Conservation (phyloP, 2,888 invertebrate species). For the Allygus modestus region DNA sequence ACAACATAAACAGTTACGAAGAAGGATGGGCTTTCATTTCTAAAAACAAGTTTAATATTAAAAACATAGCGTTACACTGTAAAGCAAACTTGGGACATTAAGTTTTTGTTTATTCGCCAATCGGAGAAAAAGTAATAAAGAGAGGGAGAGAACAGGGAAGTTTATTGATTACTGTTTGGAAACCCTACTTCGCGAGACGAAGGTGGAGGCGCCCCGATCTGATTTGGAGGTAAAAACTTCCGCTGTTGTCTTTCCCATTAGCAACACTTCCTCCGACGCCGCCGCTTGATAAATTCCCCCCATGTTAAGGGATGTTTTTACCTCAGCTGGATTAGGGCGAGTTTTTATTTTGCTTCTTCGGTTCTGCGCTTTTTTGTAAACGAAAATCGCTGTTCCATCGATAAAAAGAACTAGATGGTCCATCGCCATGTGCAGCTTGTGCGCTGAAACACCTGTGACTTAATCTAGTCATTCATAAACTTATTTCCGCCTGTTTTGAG, state of each 20-base stretch:
- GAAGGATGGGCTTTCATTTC: too few species aligned
- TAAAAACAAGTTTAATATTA: too few species aligned
- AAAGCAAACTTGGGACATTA: too few species aligned
- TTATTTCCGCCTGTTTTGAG: too few species aligned
- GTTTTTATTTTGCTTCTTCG: neutral
- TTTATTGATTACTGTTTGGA: neutral
- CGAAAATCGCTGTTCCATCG: too few species aligned
- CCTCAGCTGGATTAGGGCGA: neutral
- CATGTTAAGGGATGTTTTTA: slow-evolving; percentile 1
- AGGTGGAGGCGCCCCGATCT: neutral
- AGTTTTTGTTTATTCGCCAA: neutral
- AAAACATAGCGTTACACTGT: too few species aligned
- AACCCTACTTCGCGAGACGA: neutral
- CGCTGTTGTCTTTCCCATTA: slow-evolving; percentile 18
- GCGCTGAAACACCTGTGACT: too few species aligned
- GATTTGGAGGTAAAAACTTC: slow-evolving; percentile 39
- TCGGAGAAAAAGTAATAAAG: neutral
- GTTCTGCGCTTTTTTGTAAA: neutral
- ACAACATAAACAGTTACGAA: too few species aligned
- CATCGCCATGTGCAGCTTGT: too few species aligned
- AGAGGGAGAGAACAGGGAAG: neutral
- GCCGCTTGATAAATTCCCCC: slow-evolving; percentile 8
- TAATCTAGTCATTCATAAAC: too few species aligned
- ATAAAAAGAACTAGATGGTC: too few species aligned
- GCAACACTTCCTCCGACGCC: slow-evolving; percentile 7